Evolutionary conservation across 1,140 invertebrate species (phyloP).

Genomic region (Papilio aristodemus): DNA sequence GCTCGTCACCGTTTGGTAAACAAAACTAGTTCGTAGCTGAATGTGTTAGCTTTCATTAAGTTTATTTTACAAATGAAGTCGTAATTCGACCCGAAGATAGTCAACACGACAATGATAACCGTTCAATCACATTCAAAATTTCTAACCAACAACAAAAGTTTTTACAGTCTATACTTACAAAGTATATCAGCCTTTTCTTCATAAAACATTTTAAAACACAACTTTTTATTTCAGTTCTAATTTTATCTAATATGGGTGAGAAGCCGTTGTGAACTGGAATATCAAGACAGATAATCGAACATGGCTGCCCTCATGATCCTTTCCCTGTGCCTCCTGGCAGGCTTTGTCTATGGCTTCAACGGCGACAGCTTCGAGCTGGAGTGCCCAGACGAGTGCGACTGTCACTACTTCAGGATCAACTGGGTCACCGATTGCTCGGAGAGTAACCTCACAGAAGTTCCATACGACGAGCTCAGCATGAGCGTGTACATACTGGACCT

Average conservation of each 20-base stretch:
- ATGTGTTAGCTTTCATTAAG: too few species aligned
- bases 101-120: too few species aligned
- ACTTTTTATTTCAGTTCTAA: slow-evolving; percentile 49
- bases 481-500: slow-evolving; percentile 87
- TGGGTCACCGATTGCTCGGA: slow-evolving; percentile 89
- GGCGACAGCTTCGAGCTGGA: slow-evolving; percentile 84
- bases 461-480: slow-evolving; percentile 84
- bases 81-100: too few species aligned
- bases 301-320: slow-evolving; percentile 54
- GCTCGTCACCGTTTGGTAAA: neutral
- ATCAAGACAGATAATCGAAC: slow-evolving; percentile 29
- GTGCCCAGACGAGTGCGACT: slow-evolving; percentile 87
- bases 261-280: slow-evolving; percentile 33
- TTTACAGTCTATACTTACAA: too few species aligned
- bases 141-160: too few species aligned
- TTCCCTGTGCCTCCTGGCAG: slow-evolving; percentile 45
- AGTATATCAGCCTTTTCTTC: too few species aligned
- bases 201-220: too few species aligned
- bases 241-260: slow-evolving; percentile 47
- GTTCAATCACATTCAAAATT: too few species aligned
- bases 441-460: slow-evolving; percentile 86
- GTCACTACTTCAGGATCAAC: slow-evolving; percentile 88
- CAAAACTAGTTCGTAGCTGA: neutral
- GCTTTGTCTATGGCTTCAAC: slow-evolving; percentile 71
- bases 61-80: too few species aligned